Evolutionary conservation across 2,797 vertebrate species (phyloP).

Genomic region (Cephalopachus bancanus): DNA sequence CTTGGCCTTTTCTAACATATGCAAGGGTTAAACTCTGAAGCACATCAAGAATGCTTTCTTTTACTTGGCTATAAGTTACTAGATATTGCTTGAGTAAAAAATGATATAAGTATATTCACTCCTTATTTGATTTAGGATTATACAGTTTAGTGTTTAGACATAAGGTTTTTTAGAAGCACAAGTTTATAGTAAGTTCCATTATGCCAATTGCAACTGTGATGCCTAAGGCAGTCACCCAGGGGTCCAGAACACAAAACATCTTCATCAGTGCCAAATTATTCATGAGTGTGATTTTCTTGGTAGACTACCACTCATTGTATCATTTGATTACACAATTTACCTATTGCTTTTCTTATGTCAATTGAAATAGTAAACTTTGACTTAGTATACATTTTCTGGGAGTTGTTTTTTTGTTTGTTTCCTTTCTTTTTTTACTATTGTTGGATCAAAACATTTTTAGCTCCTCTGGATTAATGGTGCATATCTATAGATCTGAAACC

Average conservation of each 20-base stretch:
- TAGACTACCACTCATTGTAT: neutral
- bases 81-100: too few species aligned
- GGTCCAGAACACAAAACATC: neutral
- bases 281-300: neutral
- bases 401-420: neutral
- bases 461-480: neutral
- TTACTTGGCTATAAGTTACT: too few species aligned
- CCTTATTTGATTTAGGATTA: too few species aligned
- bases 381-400: neutral
- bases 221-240: neutral
- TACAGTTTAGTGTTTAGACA: too few species aligned
- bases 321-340: neutral
- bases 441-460: constrained; percentile 30
- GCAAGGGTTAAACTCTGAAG: too few species aligned
- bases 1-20: too few species aligned
- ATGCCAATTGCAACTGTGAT: neutral
- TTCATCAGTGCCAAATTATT: constrained; percentile 7
- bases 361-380: neutral
- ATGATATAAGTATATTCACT: too few species aligned
- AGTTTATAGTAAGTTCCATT: too few species aligned
- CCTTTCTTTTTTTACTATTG: neutral
- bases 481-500: constrained; percentile 36
- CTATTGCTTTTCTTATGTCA: neutral
- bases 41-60: too few species aligned
- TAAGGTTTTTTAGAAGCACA: too few species aligned